These are phyloP conservation scores for Punctoribates punctum DNA, from an alignment of 2,888 invertebrate species.

Conservation along the genomic window DNA sequence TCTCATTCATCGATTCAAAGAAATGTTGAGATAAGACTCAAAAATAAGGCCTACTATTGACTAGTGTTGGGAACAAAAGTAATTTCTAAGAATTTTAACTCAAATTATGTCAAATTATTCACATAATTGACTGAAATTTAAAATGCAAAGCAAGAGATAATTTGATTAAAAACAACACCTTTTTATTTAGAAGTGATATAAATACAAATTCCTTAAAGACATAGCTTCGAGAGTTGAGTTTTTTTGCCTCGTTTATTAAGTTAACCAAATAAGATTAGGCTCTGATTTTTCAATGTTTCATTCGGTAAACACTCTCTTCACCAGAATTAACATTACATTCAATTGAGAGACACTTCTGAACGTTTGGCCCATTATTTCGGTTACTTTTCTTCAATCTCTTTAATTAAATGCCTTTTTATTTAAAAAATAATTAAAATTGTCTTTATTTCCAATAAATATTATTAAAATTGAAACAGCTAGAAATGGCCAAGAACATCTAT, in stretches of 20 bases:
- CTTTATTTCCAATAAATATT: too few species aligned
- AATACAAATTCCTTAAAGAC: slow-evolving; percentile 26
- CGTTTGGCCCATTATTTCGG: background rate
- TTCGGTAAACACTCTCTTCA: background rate
- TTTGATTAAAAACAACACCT: slow-evolving; percentile 5
- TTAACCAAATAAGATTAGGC: slow-evolving; percentile 24
- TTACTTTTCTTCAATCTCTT: background rate
- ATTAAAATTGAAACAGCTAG: too few species aligned
- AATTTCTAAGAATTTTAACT: too few species aligned
- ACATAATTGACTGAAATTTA: background rate
- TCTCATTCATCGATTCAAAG: too few species aligned
- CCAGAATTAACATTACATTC: background rate
- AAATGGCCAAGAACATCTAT: too few species aligned
- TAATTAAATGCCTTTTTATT: too few species aligned
- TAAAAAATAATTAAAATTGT: too few species aligned
- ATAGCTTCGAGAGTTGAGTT: slow-evolving; percentile 5
- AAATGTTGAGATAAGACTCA: too few species aligned
- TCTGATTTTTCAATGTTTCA: slow-evolving; percentile 18
- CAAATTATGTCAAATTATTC: background rate
- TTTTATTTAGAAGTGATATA: slow-evolving; percentile 1
- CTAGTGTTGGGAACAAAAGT: too few species aligned
- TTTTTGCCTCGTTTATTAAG: background rate
- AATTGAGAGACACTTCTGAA: background rate
- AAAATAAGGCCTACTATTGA: too few species aligned
- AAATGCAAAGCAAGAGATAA: background rate